Percentiles rank a stretch among this genome's conserved stretches.
These are phyloP conservation scores for Elgaria multicarinata DNA, from an alignment of 2,113 vertebrate genomes.

Conservation along the genomic window DNA sequence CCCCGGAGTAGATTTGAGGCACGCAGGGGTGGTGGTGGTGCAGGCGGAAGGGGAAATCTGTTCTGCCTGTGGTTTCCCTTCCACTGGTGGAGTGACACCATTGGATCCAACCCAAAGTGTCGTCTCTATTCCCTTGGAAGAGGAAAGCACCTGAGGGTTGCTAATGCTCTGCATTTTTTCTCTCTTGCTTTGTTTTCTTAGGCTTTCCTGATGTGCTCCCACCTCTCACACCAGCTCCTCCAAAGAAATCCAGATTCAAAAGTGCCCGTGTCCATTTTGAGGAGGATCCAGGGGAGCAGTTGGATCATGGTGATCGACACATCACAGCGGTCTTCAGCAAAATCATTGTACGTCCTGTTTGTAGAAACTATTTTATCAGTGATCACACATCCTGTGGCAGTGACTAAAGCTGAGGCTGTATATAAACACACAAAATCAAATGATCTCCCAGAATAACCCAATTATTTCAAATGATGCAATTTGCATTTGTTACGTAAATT, in stretches of 20 bases:
- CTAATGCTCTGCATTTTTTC: background rate
- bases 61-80: no score
- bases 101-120: background rate
- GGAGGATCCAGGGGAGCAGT: constrained; percentile 83
- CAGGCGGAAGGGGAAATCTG: no score
- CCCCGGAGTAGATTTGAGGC: no score
- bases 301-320: constrained; percentile 87
- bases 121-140: background rate
- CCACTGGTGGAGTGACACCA: no score
- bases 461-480: background rate
- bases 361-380: background rate
- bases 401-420: background rate
- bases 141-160: background rate
- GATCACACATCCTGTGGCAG: background rate
- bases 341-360: constrained; percentile 86
- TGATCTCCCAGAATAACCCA: background rate
- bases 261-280: constrained; percentile 78
- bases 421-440: background rate
- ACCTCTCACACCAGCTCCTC: constrained; percentile 86
- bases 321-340: constrained; percentile 92
- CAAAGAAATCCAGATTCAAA: constrained; percentile 89
- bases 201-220: constrained; percentile 90
- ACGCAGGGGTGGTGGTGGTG: no score
- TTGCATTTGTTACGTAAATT: background rate
- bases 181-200: constrained; percentile 52